These are phyloP conservation scores for Dione vanillae DNA, from an alignment of 2,888 invertebrate species.

Conservation along the genomic window DNA sequence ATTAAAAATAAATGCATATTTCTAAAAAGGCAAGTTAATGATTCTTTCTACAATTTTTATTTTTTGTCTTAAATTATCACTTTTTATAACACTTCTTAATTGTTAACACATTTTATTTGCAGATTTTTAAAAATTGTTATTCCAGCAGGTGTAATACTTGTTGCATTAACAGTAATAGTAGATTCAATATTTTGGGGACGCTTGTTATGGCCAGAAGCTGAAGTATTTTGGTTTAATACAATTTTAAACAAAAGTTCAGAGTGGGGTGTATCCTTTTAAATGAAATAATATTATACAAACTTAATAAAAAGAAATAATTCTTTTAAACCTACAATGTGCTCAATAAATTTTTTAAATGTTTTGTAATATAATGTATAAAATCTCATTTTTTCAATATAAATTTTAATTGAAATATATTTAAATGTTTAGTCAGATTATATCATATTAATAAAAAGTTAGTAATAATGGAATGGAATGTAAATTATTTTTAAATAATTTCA, in stretches of 20 bases:
- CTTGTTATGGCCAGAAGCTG: slow-evolving; percentile 97
- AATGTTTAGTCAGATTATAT: too few species aligned
- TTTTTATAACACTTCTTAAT: not conserved
- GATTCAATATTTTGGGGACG: slow-evolving; percentile 98
- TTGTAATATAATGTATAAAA: too few species aligned
- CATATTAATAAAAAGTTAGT: too few species aligned
- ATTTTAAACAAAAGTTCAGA: slow-evolving; percentile 96
- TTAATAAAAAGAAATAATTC: not conserved
- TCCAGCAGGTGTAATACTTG: slow-evolving; percentile 87
- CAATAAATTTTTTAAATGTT: too few species aligned
- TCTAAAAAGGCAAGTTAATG: not conserved
- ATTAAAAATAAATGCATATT: not conserved
- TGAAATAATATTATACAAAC: not conserved
- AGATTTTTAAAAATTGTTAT: slow-evolving; percentile 89
- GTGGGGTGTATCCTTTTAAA: slow-evolving; percentile 97
- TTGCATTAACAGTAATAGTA: slow-evolving; percentile 89
- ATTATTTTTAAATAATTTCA: too few species aligned
- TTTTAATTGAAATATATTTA: too few species aligned
- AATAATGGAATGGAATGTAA: too few species aligned
- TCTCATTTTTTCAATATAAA: too few species aligned
- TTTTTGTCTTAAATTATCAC: not conserved
- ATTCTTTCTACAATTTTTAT: not conserved
- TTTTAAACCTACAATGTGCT: too few species aligned
- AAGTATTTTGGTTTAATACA: slow-evolving; percentile 98
- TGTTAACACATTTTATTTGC: slow-evolving; percentile 49